These are phyloP conservation scores for Sylvietta virens DNA, from an alignment of 2,113 vertebrate species.

Conservation along the genomic window DNA sequence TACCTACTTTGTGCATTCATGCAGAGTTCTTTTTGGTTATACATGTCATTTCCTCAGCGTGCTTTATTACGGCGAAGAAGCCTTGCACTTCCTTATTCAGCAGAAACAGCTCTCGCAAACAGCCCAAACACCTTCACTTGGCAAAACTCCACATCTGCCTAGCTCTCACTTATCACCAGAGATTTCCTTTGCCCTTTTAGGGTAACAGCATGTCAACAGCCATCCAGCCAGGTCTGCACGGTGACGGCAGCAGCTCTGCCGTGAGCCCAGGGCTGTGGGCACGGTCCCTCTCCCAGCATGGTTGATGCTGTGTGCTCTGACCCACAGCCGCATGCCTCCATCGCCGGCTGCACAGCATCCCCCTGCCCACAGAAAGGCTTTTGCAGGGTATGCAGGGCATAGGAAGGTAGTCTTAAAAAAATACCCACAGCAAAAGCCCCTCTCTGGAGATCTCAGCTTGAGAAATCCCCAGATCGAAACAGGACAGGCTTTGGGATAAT, in stretches of 20 bases:
- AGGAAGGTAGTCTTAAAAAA: background rate
- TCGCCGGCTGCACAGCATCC: accelerated
- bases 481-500: background rate
- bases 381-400: accelerated
- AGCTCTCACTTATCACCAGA: background rate
- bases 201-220: background rate
- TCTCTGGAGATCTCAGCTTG: background rate
- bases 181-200: background rate
- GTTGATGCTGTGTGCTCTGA: background rate
- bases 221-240: background rate
- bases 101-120: background rate
- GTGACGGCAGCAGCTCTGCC: background rate
- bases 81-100: background rate
- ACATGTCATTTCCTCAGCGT: background rate
- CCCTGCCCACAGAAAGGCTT: background rate
- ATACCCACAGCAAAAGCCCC: background rate
- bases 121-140: background rate
- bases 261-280: background rate
- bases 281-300: accelerated
- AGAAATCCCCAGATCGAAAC: background rate
- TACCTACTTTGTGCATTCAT: background rate
- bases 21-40: background rate
- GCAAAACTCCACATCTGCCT: background rate
- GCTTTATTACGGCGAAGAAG: accelerated
- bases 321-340: background rate